Evolutionary conservation across 2,797 vertebrate genomes (phyloP).

Genomic region (Chelmon rostratus): DNA sequence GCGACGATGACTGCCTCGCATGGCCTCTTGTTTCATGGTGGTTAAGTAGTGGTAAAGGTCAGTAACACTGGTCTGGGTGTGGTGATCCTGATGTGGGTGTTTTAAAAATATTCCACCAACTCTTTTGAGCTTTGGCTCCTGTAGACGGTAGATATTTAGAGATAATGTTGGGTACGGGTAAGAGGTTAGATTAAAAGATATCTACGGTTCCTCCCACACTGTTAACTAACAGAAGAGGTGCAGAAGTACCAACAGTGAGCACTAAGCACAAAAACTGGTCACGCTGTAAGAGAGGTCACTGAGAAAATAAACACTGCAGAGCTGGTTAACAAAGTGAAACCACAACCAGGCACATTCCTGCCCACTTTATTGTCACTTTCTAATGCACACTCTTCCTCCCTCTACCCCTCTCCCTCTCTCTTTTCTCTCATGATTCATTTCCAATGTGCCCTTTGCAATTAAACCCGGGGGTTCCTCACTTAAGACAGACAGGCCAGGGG

Average conservation of each 20-base stretch:
- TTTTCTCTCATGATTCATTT: conserved; percentile 68
- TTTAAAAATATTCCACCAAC: neutral
- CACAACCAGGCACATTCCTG: conserved; percentile 2
- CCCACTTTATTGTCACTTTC: conserved; percentile 6
- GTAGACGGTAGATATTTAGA: neutral
- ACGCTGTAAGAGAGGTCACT: neutral
- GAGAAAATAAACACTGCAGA: conserved; percentile 25
- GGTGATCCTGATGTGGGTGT: neutral
- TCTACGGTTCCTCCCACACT: neutral
- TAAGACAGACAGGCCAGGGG: conserved; percentile 76
- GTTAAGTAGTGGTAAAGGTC: neutral
- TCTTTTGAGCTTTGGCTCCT: neutral
- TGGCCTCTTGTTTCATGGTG: neutral
- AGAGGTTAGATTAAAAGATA: too few relatives aligned
- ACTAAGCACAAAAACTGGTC: neutral
- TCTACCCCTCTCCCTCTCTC: conserved; percentile 12
- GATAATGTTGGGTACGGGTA: neutral
- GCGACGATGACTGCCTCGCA: neutral
- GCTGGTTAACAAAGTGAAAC: conserved; percentile 27
- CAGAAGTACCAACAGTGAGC: neutral
- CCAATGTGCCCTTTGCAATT: conserved; percentile 80
- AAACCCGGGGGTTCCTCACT: conserved; percentile 73
- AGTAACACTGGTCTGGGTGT: too few relatives aligned
- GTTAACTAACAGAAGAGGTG: neutral
- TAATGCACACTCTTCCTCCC: neutral